A percentile compares a stretch with the other conserved stretches of the same genome.
These are phyloP conservation scores for Phoeniculus purpureus DNA, from an alignment of 2,797 vertebrate genomes.

Conservation along the genomic window DNA sequence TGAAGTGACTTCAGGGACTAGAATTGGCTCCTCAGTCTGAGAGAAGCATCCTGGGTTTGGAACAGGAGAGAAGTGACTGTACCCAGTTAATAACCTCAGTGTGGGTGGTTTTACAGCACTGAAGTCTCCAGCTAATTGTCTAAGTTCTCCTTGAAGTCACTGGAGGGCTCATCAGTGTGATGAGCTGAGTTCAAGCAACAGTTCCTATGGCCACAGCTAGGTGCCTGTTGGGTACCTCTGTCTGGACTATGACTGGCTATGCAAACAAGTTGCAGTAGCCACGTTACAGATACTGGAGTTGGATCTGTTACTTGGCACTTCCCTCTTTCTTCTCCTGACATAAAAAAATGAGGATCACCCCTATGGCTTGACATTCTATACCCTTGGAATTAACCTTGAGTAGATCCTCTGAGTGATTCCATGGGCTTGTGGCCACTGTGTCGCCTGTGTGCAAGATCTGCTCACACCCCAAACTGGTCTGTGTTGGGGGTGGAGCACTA, in stretches of 20 bases:
- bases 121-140: background rate
- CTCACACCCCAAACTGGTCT: background rate
- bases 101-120: background rate
- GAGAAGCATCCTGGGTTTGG: background rate
- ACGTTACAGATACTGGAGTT: accelerated
- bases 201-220: background rate
- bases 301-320: background rate
- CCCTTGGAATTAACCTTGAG: background rate
- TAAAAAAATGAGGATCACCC: background rate
- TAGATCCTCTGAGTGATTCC: background rate
- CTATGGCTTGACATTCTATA: background rate
- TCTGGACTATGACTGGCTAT: background rate
- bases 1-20: background rate
- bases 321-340: background rate
- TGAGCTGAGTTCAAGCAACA: background rate
- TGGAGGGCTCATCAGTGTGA: background rate
- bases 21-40: background rate
- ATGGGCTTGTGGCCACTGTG: background rate
- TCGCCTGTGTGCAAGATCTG: accelerated
- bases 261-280: background rate
- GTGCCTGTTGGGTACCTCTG: background rate
- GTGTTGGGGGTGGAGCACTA: background rate
- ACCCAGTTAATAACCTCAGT: background rate
- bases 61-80: background rate
- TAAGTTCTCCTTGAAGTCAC: background rate